Evolutionary conservation across 2,797 vertebrate genomes (phyloP).

Genomic region (Crocodylus rhombifer): DNA sequence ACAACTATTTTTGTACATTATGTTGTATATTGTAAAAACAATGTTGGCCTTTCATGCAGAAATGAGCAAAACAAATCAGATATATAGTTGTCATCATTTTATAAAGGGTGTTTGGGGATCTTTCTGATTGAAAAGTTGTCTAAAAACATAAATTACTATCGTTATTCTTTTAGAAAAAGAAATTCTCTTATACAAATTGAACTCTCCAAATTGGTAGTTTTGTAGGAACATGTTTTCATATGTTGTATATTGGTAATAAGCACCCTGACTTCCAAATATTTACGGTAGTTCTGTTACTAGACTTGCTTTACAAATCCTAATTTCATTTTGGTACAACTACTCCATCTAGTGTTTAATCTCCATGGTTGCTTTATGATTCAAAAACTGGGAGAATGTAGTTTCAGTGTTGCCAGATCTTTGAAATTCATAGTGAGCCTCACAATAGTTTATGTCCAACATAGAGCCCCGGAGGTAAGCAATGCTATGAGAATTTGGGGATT

Average conservation of each 20-base stretch:
- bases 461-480: not conserved
- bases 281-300: conserved; percentile 22
- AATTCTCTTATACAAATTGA: not conserved
- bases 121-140: not conserved
- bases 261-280: conserved; percentile 47
- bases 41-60: not conserved
- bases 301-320: not conserved
- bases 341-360: conserved; percentile 64
- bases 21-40: not conserved
- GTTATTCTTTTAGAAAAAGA: conserved; percentile 1
- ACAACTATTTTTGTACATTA: fast-evolving
- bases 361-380: conserved; percentile 7
- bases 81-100: not conserved
- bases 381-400: not conserved
- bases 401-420: not conserved
- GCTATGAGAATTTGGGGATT: not conserved
- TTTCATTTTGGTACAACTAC: conserved; percentile 60
- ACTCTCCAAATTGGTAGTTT: not conserved
- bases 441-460: not conserved
- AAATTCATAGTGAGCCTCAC: not conserved
- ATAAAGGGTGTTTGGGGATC: not conserved
- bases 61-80: fast-evolving
- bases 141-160: conserved; percentile 19
- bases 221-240: not conserved
- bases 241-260: not conserved